Evolutionary conservation across 2,797 vertebrate genomes (phyloP), one percentile per base, ranked within the genome.

Genomic region (Falco concolor): DNA sequence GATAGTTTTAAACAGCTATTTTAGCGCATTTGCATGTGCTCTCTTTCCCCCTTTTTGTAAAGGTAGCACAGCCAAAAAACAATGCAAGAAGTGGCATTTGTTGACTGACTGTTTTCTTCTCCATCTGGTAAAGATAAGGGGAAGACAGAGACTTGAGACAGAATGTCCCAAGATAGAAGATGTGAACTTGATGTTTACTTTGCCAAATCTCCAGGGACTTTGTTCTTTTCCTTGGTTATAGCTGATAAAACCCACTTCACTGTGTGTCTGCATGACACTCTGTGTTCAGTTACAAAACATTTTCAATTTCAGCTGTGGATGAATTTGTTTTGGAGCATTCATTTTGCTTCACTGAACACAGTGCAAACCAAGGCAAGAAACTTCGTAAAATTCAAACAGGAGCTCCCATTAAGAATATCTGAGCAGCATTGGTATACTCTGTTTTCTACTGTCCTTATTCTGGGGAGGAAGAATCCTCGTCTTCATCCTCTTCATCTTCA

Each of bases 401-500:
- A 96, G 93, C 95, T 97, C 96, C 95, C 93, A 91, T 70, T 88
- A 96, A 89, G 89, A 96, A 94, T 90, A 96, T 88, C 61, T 93
- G 90, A 97, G 97, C 96, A 94, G 97, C 96, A 92, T 92, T 61
- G 80, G 25, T 47, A 63, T 96, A 54, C 91, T 74, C 78, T 9
- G 21, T 89, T 96, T 95, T 84, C 90, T 92, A 91, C 78, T 93
- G 82, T 96, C 91, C 97, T 98, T 98, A 99, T 97, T 99, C 98
- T 77, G 98, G 98, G 27, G 98, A 98, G 63, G 98, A 98, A 64
- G 98, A 98, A 77, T 98, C 98, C 3, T 98, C 98, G 13, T 98
- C 98, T 30, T 98, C 98, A 2, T 98, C 98, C 3, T 98, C 98
- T 32, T 98, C 98, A 6, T 98, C 98, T 4, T 99, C 98, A 2